Conservation (phyloP, 2,113 vertebrate species). For the Herpailurus yagouaroundi region DNA sequence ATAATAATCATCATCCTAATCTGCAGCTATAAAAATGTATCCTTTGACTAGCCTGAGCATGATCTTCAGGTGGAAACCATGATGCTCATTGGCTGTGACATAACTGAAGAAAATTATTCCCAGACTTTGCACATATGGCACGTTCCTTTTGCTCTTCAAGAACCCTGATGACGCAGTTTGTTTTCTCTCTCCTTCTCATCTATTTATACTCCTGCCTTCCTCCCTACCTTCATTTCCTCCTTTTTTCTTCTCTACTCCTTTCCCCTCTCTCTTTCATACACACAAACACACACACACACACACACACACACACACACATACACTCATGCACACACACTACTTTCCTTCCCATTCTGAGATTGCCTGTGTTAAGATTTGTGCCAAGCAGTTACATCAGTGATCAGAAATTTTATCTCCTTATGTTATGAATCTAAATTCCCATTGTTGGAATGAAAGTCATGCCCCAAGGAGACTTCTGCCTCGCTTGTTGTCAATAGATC, state of each 20-base stretch:
- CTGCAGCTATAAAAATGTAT: slow-evolving; percentile 35
- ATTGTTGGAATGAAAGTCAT: background rate
- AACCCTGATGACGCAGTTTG: background rate
- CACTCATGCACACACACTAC: too few relatives aligned
- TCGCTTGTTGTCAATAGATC: background rate
- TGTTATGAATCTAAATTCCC: background rate
- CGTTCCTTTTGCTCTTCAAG: background rate
- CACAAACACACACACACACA: background rate
- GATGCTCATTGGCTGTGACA: slow-evolving; percentile 47
- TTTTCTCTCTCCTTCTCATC: background rate
- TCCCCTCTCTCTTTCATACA: accelerated
- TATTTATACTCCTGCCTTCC: background rate
- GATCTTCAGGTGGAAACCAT: background rate
- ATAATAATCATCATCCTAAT: slow-evolving; percentile 13
- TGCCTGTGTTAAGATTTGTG: background rate
- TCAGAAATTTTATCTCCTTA: background rate
- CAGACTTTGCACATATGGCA: slow-evolving; percentile 11
- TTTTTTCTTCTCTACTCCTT: accelerated
- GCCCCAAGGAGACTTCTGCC: background rate
- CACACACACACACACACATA: background rate
- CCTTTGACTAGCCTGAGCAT: background rate
- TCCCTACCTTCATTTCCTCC: accelerated
- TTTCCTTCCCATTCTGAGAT: background rate
- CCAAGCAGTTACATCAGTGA: background rate
- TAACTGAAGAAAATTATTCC: slow-evolving; percentile 55